A percentile compares a stretch with the other conserved stretches of the same genome.
These are phyloP conservation scores for Merops nubicus DNA, from an alignment of 2,113 vertebrate genomes.

Conservation along the genomic window DNA sequence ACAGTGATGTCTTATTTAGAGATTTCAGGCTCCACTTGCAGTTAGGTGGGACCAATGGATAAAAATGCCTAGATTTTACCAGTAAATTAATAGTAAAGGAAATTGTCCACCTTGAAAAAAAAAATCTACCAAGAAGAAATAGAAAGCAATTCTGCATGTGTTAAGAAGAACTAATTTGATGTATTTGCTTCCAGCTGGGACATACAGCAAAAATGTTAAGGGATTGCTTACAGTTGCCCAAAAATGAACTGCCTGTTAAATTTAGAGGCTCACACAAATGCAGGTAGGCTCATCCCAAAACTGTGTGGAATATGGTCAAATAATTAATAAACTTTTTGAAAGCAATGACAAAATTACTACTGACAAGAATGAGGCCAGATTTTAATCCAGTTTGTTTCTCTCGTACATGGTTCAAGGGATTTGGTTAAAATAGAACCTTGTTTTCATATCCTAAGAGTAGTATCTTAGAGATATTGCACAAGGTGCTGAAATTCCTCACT, in stretches of 20 bases:
- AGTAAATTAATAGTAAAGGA: background rate
- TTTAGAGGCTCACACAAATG: background rate
- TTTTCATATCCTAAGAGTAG: background rate
- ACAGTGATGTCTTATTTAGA: background rate
- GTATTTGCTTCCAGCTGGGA: background rate
- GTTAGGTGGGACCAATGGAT: background rate
- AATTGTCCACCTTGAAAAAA: background rate
- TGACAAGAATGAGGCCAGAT: background rate
- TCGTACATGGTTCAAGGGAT: background rate
- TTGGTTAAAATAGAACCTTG: background rate
- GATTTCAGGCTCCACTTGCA: background rate
- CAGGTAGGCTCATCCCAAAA: background rate
- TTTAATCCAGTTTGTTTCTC: background rate
- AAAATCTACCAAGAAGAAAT: background rate
- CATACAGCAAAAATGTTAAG: background rate
- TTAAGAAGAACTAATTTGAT: background rate
- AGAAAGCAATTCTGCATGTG: background rate
- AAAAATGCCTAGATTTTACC: background rate
- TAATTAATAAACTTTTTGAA: background rate
- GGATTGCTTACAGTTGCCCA: background rate
- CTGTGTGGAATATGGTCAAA: background rate
- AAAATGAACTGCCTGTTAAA: background rate
- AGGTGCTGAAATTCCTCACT: background rate
- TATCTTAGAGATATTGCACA: background rate
- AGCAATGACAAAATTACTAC: background rate